phyloP scores from a whole-genome alignment of 2,888 invertebrate genomes.

The Vanessa cardui region DNA sequence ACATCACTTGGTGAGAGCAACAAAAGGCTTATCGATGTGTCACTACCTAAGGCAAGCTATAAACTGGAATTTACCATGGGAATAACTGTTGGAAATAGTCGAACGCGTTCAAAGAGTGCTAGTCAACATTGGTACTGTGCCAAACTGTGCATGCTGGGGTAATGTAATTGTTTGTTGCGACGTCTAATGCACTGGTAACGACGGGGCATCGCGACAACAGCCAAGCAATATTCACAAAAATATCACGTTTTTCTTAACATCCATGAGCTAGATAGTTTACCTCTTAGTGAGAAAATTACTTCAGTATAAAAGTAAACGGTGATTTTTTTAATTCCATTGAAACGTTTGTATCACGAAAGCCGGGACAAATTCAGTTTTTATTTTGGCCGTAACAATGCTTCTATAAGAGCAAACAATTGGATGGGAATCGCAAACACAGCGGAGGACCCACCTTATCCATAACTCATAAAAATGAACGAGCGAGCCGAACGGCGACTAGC shows the following conservation, averaged over 20 bases:
- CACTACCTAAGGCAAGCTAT: constrained; percentile 55
- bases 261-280: constrained; percentile 8
- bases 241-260: constrained; percentile 22
- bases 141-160: constrained; percentile 67
- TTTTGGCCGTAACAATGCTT: constrained; percentile 37
- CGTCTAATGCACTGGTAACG: constrained; percentile 40
- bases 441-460: constrained; percentile 70
- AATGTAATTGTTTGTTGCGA: constrained; percentile 53
- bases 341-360: constrained; percentile 14
- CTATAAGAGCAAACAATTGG: constrained; percentile 57
- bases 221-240: constrained; percentile 27
- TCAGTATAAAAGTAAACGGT: constrained; percentile 13
- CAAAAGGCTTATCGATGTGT: constrained; percentile 22
- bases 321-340: constrained; percentile 14
- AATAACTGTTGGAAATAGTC: constrained; percentile 69
- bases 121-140: constrained; percentile 69
- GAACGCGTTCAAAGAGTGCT: constrained; percentile 63
- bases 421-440: constrained; percentile 63
- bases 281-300: constrained; percentile 13
- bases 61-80: constrained; percentile 64
- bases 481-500: constrained; percentile 63
- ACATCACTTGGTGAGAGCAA: constrained; percentile 6
- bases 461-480: constrained; percentile 78
- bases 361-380: constrained; percentile 24
- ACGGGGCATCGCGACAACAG: constrained; percentile 29